These are phyloP conservation scores for Myopa testacea DNA, from an alignment of 2,888 invertebrate genomes.

Conservation along the genomic window DNA sequence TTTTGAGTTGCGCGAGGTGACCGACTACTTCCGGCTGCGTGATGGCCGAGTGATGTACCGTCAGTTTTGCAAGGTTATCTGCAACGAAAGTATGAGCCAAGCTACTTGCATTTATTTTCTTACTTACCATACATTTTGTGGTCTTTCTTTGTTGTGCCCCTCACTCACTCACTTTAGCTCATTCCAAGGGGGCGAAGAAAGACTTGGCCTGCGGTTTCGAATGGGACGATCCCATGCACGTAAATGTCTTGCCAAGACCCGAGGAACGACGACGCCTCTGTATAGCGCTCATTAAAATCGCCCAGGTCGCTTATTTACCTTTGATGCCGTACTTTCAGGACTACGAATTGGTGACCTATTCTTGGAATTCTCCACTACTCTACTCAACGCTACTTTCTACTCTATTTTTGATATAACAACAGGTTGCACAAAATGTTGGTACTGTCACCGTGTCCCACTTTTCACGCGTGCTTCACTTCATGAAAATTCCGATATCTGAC, in stretches of 20 bases:
- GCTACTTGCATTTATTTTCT: no score
- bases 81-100: conserved; percentile 59
- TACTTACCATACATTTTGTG: background rate
- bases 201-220: conserved; percentile 72
- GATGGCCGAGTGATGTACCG: conserved; percentile 83
- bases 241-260: conserved; percentile 74
- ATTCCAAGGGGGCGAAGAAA: conserved; percentile 50
- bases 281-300: conserved; percentile 80
- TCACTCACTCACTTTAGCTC: conserved; percentile 44
- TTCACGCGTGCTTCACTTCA: conserved; percentile 78
- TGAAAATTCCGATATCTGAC: conserved; percentile 77
- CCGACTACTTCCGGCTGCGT: conserved; percentile 83
- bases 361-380: background rate
- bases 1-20: conserved; percentile 78
- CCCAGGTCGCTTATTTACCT: conserved; percentile 74
- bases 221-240: conserved; percentile 79
- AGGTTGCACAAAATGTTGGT: conserved; percentile 81
- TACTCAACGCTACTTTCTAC: background rate
- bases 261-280: conserved; percentile 77
- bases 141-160: background rate
- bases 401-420: background rate
- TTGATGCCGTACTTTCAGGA: conserved; percentile 75
- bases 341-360: conserved; percentile 62
- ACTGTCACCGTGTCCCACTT: conserved; percentile 83
- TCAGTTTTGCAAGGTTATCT: conserved; percentile 80